Evolutionary conservation across 2,888 invertebrate species (phyloP).

Genomic region (Pachycephus smyrnensis): DNA sequence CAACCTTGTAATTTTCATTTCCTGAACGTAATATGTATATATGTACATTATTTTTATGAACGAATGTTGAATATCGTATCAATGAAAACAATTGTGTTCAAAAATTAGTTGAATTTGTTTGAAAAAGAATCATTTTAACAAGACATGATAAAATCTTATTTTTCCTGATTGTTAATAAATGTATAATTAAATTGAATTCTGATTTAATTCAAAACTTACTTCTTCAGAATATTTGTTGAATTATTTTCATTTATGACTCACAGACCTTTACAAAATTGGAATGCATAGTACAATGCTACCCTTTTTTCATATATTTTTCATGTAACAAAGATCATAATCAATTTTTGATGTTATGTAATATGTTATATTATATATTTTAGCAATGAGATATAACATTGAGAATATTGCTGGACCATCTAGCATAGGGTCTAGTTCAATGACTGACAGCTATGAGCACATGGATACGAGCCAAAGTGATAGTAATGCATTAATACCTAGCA

Average conservation of each 20-base stretch:
- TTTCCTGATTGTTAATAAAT: neutral
- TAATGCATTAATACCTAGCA: neutral
- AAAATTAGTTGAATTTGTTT: neutral
- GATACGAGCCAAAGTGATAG: conserved; percentile 27
- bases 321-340: neutral
- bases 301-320: neutral
- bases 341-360: neutral
- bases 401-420: conserved; percentile 25
- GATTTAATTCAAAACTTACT: neutral
- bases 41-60: neutral
- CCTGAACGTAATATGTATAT: neutral
- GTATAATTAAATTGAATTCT: neutral
- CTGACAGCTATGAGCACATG: conserved; percentile 32
- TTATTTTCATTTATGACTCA: neutral
- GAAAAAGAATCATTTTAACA: neutral
- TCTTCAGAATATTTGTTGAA: neutral
- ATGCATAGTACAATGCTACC: neutral
- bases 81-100: neutral
- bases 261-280: neutral
- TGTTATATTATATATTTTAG: conserved; percentile 16
- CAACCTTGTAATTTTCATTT: neutral
- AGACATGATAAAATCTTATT: neutral
- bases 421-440: conserved; percentile 16
- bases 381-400: conserved; percentile 31
- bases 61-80: neutral